Conservation (phyloP, 2,797 vertebrate genomes). For the Galago senegalensis region DNA sequence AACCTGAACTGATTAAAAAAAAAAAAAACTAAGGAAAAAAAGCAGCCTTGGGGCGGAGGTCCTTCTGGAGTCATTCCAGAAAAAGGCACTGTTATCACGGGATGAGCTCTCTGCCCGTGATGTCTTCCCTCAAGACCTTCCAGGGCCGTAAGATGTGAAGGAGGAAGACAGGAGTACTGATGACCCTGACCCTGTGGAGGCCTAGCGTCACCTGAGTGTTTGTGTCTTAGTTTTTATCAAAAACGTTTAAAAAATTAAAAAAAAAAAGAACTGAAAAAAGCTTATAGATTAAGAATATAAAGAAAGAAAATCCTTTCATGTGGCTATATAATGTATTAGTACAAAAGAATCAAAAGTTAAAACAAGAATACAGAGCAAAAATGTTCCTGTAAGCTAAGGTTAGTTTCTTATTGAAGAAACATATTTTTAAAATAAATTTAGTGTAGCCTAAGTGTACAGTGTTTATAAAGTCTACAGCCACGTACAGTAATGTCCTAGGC, state of each 20-base stretch:
- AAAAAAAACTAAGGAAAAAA: too few relatives aligned
- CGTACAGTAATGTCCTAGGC: neutral
- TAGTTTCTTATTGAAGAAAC: neutral
- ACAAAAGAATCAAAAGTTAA: neutral
- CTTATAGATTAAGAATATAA: neutral
- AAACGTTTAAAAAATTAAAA: neutral
- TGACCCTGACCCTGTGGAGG: neutral
- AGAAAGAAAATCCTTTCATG: neutral
- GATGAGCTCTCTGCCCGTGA: neutral
- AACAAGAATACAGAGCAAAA: neutral
- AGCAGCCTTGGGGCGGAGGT: too few relatives aligned
- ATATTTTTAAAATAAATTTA: neutral
- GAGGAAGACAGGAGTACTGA: neutral
- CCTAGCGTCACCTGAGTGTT: neutral
- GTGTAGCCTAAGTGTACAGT: neutral
- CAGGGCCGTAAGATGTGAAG: neutral
- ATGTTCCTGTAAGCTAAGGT: neutral
- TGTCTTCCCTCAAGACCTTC: neutral
- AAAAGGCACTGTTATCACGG: neutral
- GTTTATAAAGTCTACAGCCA: neutral
- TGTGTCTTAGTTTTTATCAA: neutral
- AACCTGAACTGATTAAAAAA: too few relatives aligned
- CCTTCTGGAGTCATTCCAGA: neutral
- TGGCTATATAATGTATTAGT: neutral
- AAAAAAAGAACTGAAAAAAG: neutral